phyloP scores from a whole-genome alignment of 64 coral and sea anemone genomes.

The Actinia equina region DNA sequence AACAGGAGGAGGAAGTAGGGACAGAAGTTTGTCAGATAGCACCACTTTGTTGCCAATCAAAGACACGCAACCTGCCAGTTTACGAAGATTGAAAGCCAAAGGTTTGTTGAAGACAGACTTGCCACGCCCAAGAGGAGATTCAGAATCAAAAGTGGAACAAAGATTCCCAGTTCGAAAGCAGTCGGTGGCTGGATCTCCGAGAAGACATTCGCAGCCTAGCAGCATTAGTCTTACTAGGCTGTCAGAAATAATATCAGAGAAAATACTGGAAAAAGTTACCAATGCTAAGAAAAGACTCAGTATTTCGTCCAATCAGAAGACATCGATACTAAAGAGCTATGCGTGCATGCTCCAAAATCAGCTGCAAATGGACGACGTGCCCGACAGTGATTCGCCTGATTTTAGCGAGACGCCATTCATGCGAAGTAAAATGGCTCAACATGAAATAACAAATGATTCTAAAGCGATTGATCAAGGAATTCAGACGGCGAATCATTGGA shows the following conservation, averaged over 20 bases:
- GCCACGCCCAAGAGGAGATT: background rate
- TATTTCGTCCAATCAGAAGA: slow-evolving; percentile 41
- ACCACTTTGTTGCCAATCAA: background rate
- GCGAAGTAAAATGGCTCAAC: background rate
- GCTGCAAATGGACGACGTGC: slow-evolving; percentile 1
- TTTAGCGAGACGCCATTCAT: slow-evolving; percentile 40
- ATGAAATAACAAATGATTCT: background rate
- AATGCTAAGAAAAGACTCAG: background rate
- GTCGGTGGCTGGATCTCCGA: background rate
- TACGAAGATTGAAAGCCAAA: background rate
- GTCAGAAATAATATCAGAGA: slow-evolving; percentile 17
- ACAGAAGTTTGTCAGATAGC: background rate
- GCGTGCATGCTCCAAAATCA: slow-evolving; percentile 41
- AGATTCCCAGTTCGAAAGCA: background rate
- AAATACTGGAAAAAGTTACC: slow-evolving; percentile 30
- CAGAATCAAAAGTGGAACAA: background rate
- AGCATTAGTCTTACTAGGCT: slow-evolving; percentile 3
- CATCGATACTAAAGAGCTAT: slow-evolving; percentile 28
- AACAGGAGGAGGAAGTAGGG: background rate
- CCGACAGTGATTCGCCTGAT: slow-evolving; percentile 43
- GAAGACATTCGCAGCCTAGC: background rate
- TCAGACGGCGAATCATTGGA: background rate
- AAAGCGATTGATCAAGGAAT: background rate
- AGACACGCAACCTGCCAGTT: background rate
- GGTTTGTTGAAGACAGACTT: background rate